Conservation (phyloP, 2,113 vertebrate genomes). For the Cephalopterus ornatus region DNA sequence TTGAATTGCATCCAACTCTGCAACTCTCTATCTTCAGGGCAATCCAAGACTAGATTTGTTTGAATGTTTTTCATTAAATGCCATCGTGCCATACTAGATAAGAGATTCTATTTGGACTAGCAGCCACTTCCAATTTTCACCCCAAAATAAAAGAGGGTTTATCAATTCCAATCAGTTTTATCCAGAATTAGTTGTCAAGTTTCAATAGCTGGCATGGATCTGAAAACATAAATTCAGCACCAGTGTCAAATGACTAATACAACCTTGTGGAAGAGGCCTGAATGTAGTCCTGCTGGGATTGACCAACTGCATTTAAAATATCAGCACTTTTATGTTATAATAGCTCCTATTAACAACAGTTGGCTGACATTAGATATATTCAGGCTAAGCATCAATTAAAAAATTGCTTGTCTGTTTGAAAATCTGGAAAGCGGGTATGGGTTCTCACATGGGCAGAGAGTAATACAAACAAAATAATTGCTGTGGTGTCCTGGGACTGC, state of each 20-base stretch:
- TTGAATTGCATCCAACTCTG: constrained; percentile 65
- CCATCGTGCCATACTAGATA: constrained; percentile 72
- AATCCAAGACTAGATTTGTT: constrained; percentile 68
- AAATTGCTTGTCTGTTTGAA: constrained; percentile 71
- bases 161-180: constrained; percentile 80
- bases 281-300: constrained; percentile 42
- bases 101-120: constrained; percentile 79
- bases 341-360: constrained; percentile 72
- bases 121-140: constrained; percentile 74
- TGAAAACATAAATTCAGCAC: constrained; percentile 71
- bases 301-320: constrained; percentile 64
- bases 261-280: constrained; percentile 33
- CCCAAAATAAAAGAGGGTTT: constrained; percentile 74
- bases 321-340: constrained; percentile 70
- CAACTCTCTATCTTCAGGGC: constrained; percentile 67
- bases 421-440: constrained; percentile 59
- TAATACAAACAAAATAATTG: constrained; percentile 68
- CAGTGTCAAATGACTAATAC: constrained; percentile 66
- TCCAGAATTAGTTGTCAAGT: constrained; percentile 81
- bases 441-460: constrained; percentile 38
- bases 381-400: constrained; percentile 72
- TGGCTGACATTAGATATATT: constrained; percentile 71
- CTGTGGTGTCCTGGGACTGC: constrained; percentile 49
- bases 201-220: constrained; percentile 75
- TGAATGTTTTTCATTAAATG: constrained; percentile 77